These are phyloP conservation scores for Antheraea yamamai DNA, from an alignment of 2,888 invertebrate genomes.

Conservation along the genomic window DNA sequence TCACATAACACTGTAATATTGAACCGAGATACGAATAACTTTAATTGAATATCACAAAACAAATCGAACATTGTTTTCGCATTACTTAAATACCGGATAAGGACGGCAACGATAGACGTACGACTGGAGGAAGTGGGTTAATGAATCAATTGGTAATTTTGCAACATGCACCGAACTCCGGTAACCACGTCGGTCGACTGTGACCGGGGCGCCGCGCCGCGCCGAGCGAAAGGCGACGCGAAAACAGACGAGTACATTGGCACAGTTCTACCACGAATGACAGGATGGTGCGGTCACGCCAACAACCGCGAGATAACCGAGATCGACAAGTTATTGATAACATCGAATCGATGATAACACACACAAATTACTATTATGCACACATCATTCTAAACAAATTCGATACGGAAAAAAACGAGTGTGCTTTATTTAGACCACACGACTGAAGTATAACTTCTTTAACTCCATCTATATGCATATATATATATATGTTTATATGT, in stretches of 20 bases:
- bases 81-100: constrained; percentile 55
- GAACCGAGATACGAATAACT: constrained; percentile 25
- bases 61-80: constrained; percentile 51
- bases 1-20: constrained; percentile 23
- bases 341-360: constrained; percentile 57
- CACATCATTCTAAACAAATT: not conserved
- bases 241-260: constrained; percentile 73
- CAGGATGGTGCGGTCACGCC: constrained; percentile 63
- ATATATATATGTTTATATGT: no score
- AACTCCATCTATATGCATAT: no score
- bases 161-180: constrained; percentile 63
- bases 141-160: constrained; percentile 70
- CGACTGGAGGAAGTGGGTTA: constrained; percentile 64
- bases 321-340: constrained; percentile 73
- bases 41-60: constrained; percentile 26
- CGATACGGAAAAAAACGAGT: not conserved
- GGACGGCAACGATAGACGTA: constrained; percentile 44
- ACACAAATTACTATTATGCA: constrained; percentile 44
- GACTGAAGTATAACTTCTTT: no score
- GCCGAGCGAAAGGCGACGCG: constrained; percentile 70
- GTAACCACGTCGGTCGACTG: constrained; percentile 59
- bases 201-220: constrained; percentile 47
- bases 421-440: no score
- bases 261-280: constrained; percentile 72
- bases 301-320: constrained; percentile 64